These are phyloP conservation scores for Stegana nigrithorax DNA, from an alignment of 2,888 invertebrate species.

Conservation along the genomic window DNA sequence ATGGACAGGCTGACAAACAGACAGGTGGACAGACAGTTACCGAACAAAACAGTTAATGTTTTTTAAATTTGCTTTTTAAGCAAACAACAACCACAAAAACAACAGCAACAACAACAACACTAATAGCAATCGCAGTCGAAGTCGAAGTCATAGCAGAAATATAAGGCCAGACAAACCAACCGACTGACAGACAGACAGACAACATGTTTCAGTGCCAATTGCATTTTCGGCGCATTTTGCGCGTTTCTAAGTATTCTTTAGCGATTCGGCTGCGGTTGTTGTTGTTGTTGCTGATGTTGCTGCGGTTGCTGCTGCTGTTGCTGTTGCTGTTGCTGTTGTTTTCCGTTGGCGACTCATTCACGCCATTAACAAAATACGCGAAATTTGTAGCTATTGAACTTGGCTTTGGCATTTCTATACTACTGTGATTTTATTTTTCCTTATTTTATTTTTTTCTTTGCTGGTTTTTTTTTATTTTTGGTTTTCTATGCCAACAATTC, in stretches of 20 bases:
- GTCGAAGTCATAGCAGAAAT: neutral
- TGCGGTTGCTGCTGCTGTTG: neutral
- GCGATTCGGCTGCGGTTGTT: constrained; percentile 12
- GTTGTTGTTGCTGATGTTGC: constrained; percentile 19
- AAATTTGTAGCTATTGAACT: constrained; percentile 66
- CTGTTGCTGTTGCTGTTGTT: constrained; percentile 27
- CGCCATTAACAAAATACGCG: constrained; percentile 39
- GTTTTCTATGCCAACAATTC: constrained; percentile 28
- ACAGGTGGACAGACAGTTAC: constrained; percentile 19
- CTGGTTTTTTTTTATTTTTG: constrained; percentile 29
- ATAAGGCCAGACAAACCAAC: neutral
- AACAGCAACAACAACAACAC: constrained; percentile 6
- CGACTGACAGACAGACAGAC: no score
- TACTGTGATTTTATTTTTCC: constrained; percentile 31
- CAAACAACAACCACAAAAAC: constrained; percentile 9
- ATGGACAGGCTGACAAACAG: constrained; percentile 29
- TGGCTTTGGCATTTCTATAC: constrained; percentile 53
- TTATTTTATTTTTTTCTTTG: constrained; percentile 39
- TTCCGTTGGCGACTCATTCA: constrained; percentile 44
- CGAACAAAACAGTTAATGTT: constrained; percentile 57
- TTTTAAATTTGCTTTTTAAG: constrained; percentile 25
- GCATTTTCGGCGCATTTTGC: constrained; percentile 23
- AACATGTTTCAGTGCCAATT: no score
- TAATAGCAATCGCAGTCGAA: neutral
- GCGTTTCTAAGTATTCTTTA: constrained; percentile 26